phyloP scores from a whole-genome alignment of 2,113 vertebrate species.

The Cebus imitator region DNA sequence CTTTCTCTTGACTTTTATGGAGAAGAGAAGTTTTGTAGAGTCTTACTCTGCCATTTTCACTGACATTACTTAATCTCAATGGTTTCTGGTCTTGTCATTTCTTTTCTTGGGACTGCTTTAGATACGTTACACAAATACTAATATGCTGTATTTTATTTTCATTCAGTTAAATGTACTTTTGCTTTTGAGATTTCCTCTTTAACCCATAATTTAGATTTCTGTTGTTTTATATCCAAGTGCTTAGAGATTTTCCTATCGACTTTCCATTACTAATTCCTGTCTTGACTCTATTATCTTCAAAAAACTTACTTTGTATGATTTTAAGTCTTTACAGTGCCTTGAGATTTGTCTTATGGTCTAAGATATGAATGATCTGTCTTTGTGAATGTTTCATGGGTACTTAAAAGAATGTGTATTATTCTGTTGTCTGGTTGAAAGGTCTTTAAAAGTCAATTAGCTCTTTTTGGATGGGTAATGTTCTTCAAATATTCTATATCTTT shows the following conservation, averaged over 20 bases:
- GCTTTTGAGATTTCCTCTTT: background rate
- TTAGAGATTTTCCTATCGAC: background rate
- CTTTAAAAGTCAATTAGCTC: background rate
- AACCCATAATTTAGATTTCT: conserved; percentile 24
- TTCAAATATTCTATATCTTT: background rate
- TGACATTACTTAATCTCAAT: background rate
- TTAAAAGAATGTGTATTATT: background rate
- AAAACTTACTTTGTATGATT: conserved; percentile 10
- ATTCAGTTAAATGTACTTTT: background rate
- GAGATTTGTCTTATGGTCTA: background rate
- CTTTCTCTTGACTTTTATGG: background rate
- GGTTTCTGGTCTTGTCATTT: background rate
- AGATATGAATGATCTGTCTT: background rate
- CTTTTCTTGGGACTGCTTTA: background rate
- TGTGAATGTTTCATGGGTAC: background rate
- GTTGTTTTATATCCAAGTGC: background rate
- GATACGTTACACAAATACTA: background rate
- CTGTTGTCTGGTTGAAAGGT: background rate
- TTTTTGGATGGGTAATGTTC: background rate
- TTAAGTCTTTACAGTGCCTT: background rate
- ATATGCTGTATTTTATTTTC: background rate
- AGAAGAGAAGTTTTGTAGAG: background rate
- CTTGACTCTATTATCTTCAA: background rate
- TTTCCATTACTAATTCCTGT: background rate
- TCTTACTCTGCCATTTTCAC: background rate